phyloP scores from a whole-genome alignment of 2,113 vertebrate genomes.

The Campylomormyrus numenius region DNA sequence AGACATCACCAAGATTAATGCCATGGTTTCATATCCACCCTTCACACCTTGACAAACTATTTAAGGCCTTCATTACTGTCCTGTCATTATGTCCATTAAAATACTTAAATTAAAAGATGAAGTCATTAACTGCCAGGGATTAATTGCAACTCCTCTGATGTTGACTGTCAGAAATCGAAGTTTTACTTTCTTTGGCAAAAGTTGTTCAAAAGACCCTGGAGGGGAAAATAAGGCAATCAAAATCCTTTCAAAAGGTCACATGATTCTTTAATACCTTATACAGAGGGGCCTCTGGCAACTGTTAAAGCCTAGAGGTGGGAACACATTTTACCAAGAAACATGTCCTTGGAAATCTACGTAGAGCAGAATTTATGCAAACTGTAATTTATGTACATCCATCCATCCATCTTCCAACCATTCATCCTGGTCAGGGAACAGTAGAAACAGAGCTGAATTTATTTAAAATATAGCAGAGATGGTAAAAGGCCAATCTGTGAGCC shows the following conservation, averaged over 20 bases:
- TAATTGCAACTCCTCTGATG: background rate
- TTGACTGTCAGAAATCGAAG: background rate
- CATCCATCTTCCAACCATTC: background rate
- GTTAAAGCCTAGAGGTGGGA: background rate
- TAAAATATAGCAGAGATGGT: background rate
- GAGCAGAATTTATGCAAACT: background rate
- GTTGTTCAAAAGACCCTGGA: background rate
- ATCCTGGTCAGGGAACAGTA: background rate
- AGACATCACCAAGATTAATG: background rate
- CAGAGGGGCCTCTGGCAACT: background rate
- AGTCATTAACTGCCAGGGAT: background rate
- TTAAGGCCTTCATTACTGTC: conserved; percentile 1
- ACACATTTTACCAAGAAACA: background rate
- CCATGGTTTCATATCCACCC: background rate
- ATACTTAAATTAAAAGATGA: conserved; percentile 4
- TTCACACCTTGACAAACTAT: background rate
- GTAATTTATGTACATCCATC: background rate
- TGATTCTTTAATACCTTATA: background rate
- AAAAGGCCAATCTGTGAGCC: background rate
- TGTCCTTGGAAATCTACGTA: background rate
- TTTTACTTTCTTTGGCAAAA: background rate
- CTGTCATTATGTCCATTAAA: background rate
- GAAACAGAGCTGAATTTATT: background rate
- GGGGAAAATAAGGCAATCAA: background rate
- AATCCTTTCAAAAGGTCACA: background rate